phyloP scores from a whole-genome alignment of 2,113 vertebrate species.

The Haemorhous mexicanus region DNA sequence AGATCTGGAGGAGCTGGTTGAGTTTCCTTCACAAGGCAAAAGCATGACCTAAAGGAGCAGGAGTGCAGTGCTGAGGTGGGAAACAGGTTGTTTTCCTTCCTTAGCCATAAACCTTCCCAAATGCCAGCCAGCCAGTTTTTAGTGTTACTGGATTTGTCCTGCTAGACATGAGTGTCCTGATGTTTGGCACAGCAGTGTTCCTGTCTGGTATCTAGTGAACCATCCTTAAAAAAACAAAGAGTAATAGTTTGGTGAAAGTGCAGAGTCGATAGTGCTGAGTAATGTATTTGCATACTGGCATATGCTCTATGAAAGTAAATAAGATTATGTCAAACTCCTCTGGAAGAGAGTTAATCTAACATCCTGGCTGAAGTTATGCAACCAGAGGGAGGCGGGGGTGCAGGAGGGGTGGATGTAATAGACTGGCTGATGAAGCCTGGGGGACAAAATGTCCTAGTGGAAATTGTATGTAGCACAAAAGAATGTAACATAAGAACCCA shows the following conservation, averaged over 20 bases:
- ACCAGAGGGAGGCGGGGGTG: slow-evolving; percentile 5
- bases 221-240: not conserved
- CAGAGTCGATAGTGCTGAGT: slow-evolving; percentile 31
- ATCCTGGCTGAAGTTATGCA: slow-evolving; percentile 61
- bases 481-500: slow-evolving; percentile 62
- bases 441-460: slow-evolving; percentile 71
- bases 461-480: slow-evolving; percentile 65
- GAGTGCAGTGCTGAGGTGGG: not conserved
- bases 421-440: slow-evolving; percentile 45
- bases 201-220: slow-evolving; percentile 22
- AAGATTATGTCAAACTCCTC: slow-evolving; percentile 43
- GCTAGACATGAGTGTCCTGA: not conserved
- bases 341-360: slow-evolving; percentile 61
- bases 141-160: not conserved
- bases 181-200: not conserved
- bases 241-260: slow-evolving; percentile 34
- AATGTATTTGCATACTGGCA: slow-evolving; percentile 52
- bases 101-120: not conserved
- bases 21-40: not conserved
- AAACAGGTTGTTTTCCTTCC: not conserved
- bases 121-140: not conserved
- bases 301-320: not conserved
- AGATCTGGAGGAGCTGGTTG: not conserved
- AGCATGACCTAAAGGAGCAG: rapidly evolving
- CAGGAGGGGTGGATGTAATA: not conserved